A percentile compares a stretch with the other conserved stretches of the same genome.
Conservation (phyloP, 1,140 invertebrate species). For the Drosophila sp. region DNA sequence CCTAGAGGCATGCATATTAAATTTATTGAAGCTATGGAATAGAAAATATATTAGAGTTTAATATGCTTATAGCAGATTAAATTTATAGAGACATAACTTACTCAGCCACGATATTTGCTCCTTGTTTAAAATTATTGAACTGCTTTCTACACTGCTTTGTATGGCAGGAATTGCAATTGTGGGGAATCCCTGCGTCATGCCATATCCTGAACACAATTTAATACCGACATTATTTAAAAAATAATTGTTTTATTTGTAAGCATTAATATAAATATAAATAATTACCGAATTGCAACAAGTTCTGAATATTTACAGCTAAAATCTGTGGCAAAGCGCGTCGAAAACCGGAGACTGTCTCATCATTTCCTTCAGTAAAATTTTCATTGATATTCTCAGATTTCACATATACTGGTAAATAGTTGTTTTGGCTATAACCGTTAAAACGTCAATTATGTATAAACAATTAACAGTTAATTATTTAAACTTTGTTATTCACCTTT, state of each 20-base stretch:
- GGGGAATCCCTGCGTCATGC: slow-evolving; percentile 90
- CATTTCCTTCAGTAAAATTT: not conserved
- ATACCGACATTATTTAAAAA: not conserved
- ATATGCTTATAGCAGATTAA: no score
- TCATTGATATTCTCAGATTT: not conserved
- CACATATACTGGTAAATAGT: slow-evolving; percentile 6
- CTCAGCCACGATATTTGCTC: slow-evolving; percentile 33
- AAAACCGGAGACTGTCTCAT: not conserved
- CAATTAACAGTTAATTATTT: not conserved
- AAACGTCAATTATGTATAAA: not conserved
- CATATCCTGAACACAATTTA: slow-evolving; percentile 85
- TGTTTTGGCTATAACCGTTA: not conserved
- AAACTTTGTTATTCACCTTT: slow-evolving; percentile 2
- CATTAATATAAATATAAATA: not conserved
- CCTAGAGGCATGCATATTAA: slow-evolving; percentile 90
- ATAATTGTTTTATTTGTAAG: no score
- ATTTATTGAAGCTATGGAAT: slow-evolving; percentile 89
- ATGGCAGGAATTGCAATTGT: slow-evolving; percentile 90
- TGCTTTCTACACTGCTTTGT: slow-evolving; percentile 81
- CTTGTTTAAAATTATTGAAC: slow-evolving; percentile 4
- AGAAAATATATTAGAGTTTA: no score
- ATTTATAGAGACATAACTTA: not conserved
- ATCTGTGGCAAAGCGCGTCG: slow-evolving; percentile 21
- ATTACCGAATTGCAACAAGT: slow-evolving; percentile 24
- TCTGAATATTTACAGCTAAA: slow-evolving; percentile 16